Base-by-base conservation (phyloP, 2,888 invertebrate species). In the Gryllus longicercus region DNA sequence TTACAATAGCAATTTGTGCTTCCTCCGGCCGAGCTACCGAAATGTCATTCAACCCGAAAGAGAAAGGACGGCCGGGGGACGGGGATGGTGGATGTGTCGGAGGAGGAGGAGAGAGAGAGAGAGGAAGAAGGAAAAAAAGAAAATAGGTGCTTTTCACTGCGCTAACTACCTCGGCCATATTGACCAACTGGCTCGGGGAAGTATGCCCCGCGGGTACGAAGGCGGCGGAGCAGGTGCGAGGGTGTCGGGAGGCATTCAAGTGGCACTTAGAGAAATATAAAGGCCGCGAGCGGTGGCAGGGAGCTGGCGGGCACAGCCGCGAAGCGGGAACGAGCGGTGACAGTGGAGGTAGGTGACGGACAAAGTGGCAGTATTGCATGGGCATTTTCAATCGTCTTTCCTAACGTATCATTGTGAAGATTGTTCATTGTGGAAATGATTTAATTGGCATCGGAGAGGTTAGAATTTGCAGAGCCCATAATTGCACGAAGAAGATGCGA, bases 131-230 rank as follows among this genome's bases (percentile, higher is more conserved):
- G n/a, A 5, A 18, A 63, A 63, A n/a, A 63, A n/a, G 63, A 63
- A 63, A 63, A 63, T 63, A 63, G 63, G 63, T 63, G 12, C 63
- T 63, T 63, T n/a, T 63, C 63, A 63, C 63, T 63, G 63, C 63
- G 63, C n/a, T 63, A 63, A 63, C 63, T 63, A 63, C 63, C 63
- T 63, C 63, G n/a, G 63, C 10, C 63, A 63, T 63, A 63, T 63
- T 63, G 63, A 63, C 63, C 63, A 63, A 63, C 63, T 63, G 63
- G n/a, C 63, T 63, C 16, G 63, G 63, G 63, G 63, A 63, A 63
- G 63, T 63, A 63, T n/a, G 14, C n/a, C 16, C 63, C 63, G 5
- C 12, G n/a, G 63, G 63, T n/a, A 16, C 14, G n/a, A 5, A 11
- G 63, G 14, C 63, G 63, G 63, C 16, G n/a, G 38, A 63, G 12